Conservation (phyloP, 1,140 invertebrate genomes). For the Callitettix versicolor region DNA sequence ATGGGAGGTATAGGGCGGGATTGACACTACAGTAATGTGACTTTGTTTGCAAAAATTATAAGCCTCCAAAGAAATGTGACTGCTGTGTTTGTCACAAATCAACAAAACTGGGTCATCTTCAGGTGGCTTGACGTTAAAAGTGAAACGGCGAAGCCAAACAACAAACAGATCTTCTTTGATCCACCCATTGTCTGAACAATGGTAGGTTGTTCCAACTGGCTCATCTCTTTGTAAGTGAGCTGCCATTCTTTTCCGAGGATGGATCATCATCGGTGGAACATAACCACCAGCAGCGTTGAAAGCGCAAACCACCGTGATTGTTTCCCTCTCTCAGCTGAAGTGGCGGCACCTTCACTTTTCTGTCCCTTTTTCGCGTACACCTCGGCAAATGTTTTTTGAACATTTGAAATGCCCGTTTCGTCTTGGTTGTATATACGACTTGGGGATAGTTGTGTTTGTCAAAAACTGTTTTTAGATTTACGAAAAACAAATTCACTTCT, state of each 20-base stretch:
- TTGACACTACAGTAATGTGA: constrained; percentile 24
- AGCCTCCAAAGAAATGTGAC: constrained; percentile 16
- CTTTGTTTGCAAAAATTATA: constrained; percentile 25
- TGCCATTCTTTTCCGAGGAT: constrained; percentile 24
- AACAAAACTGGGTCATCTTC: constrained; percentile 24
- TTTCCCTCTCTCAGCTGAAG: constrained; percentile 27
- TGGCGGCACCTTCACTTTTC: constrained; percentile 18
- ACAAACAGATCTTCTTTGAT: constrained; percentile 29
- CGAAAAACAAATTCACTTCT: constrained; percentile 25
- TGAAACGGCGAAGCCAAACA: constrained; percentile 29
- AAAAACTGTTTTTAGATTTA: neutral
- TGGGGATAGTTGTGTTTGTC: neutral
- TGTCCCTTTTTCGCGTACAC: constrained; percentile 7
- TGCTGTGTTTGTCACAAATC: constrained; percentile 27
- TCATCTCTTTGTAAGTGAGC: constrained; percentile 27
- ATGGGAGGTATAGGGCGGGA: constrained; percentile 12
- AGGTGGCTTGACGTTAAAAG: neutral
- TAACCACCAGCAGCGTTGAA: constrained; percentile 27
- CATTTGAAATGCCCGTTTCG: constrained; percentile 32
- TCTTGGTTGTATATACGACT: constrained; percentile 31
- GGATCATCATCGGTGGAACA: constrained; percentile 35
- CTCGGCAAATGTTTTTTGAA: constrained; percentile 24
- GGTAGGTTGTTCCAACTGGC: constrained; percentile 27
- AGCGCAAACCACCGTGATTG: constrained; percentile 23
- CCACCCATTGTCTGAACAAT: constrained; percentile 29